A percentile compares a stretch with the other conserved stretches of the same genome.
phyloP scores from a whole-genome alignment of 2,797 vertebrate species.

The Naso thynnoides region DNA sequence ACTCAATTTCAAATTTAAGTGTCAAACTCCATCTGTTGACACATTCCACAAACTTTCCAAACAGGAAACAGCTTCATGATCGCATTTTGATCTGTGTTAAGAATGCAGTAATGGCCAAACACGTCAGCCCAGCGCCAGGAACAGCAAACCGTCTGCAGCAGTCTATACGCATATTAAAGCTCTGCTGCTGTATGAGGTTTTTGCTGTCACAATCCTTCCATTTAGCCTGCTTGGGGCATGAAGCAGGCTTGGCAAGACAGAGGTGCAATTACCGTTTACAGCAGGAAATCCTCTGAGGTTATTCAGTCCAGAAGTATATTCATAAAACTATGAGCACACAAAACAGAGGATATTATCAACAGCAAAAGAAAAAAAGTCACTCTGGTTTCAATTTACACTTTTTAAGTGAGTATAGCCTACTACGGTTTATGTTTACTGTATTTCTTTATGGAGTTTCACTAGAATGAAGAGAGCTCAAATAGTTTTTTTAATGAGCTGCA shows the following conservation, averaged over 20 bases:
- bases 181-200: constrained; percentile 20
- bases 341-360: constrained; percentile 24
- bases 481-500: not conserved
- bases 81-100: constrained; percentile 49
- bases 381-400: not conserved
- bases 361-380: constrained; percentile 19
- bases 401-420: not conserved
- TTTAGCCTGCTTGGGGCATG: constrained; percentile 48
- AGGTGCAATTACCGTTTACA: constrained; percentile 61
- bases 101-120: constrained; percentile 27
- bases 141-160: constrained; percentile 18
- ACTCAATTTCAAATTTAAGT: constrained; percentile 22
- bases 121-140: constrained; percentile 13
- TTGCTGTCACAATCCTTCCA: constrained; percentile 48
- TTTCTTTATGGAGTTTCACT: not conserved
- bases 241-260: constrained; percentile 53
- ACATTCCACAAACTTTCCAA: constrained; percentile 44
- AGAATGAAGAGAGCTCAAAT: not conserved
- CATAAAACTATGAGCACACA: constrained; percentile 37
- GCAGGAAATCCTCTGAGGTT: constrained; percentile 47
- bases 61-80: constrained; percentile 46
- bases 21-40: constrained; percentile 45
- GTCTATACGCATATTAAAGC: constrained; percentile 26
- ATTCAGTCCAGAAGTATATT: constrained; percentile 34
- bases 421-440: not conserved